Evolutionary conservation across 2,797 vertebrate species (phyloP).

Genomic region (Eutrigla gurnardus): DNA sequence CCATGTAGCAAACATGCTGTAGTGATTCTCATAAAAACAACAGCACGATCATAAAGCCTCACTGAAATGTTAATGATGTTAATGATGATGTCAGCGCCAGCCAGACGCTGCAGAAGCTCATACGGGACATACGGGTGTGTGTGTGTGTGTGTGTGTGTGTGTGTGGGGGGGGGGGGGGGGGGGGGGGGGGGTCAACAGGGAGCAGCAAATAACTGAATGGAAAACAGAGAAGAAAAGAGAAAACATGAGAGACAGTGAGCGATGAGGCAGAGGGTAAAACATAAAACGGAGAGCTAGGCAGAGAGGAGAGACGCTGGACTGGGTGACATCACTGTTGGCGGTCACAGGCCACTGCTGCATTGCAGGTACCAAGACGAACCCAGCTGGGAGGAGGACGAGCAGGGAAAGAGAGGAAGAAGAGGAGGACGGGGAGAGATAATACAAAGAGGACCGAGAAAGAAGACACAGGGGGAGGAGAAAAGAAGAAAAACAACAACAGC

Average conservation of each 20-base stretch:
- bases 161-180: no score
- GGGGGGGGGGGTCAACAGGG: slow-evolving; percentile 16
- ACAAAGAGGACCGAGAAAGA: not conserved
- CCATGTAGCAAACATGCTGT: no score
- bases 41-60: no score
- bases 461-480: no score
- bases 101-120: slow-evolving; percentile 39
- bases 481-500: slow-evolving; percentile 9
- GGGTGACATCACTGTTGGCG: slow-evolving; percentile 65
- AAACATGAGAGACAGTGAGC: not conserved
- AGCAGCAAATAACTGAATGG: slow-evolving; percentile 3
- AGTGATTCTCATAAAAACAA: no score
- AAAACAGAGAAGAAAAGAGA: not conserved
- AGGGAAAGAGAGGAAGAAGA: not conserved
- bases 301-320: slow-evolving; percentile 21
- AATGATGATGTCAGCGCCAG: slow-evolving; percentile 33
- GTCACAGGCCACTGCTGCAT: slow-evolving; percentile 65
- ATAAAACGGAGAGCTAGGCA: slow-evolving; percentile 11
- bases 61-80: not conserved
- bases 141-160: no score
- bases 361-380: slow-evolving; percentile 57
- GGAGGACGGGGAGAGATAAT: not conserved
- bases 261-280: not conserved
- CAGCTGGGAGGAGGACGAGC: slow-evolving; percentile 8
- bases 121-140: not conserved